Evolutionary conservation across 2,797 vertebrate species (phyloP).

Genomic region (Tragopan temminckii): DNA sequence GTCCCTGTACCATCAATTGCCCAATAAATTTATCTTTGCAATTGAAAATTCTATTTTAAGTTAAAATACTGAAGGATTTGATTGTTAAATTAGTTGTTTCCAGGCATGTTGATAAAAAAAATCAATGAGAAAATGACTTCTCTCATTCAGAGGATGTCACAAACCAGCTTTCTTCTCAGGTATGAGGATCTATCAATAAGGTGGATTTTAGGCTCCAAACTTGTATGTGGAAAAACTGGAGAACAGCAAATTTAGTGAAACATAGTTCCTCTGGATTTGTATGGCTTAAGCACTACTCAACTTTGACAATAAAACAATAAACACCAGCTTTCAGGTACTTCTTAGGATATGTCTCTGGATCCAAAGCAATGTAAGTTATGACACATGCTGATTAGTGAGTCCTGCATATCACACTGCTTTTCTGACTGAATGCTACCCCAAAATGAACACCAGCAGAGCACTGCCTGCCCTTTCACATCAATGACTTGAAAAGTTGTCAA

Average conservation of each 20-base stretch:
- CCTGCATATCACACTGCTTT: rapidly evolving
- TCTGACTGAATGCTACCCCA: background rate
- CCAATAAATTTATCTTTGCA: background rate
- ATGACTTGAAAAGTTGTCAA: background rate
- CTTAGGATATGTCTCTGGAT: background rate
- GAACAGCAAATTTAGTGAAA: background rate
- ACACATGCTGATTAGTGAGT: background rate
- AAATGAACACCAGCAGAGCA: background rate
- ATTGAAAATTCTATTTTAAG: background rate
- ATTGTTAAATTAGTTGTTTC: background rate
- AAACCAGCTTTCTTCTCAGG: background rate
- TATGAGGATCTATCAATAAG: background rate
- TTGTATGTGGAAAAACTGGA: background rate
- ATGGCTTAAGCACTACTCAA: background rate
- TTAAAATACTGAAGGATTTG: background rate
- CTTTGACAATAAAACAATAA: background rate
- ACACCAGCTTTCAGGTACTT: rapidly evolving
- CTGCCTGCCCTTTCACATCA: background rate
- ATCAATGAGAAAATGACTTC: background rate
- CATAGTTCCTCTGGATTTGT: background rate
- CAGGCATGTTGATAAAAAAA: background rate
- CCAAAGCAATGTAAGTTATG: background rate
- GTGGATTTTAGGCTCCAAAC: background rate
- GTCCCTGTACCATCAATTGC: background rate
- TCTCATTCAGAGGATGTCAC: background rate